Evolutionary conservation across 2,113 vertebrate species (phyloP), one percentile per base, ranked within the genome.

Genomic region (Saguinus midas): DNA sequence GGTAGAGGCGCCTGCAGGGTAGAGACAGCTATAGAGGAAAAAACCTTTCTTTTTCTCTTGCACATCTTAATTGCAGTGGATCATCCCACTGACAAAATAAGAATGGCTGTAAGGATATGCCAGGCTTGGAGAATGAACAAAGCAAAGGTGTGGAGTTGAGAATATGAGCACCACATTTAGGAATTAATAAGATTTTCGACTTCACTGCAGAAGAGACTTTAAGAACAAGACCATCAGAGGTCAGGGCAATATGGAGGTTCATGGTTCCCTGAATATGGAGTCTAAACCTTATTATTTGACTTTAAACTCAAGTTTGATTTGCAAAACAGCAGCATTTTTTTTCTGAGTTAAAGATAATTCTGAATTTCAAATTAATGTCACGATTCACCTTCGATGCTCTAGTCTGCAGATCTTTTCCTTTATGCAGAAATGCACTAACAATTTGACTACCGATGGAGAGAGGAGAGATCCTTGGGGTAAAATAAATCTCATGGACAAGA

Each of bases 401-500:
- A 32, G 29, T 64, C 61, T 45, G n/a, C 25, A 89, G 61, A 73
- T 55, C 29, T 94, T 92, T 72, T 76, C 18, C 61, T 84, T 25
- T 64, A 45, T 40, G 48, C 35, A 91, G 84, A 89, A 94, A 94
- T 23, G 8, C 58, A 55, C 27, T 55, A 75, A 43, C 21, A 73
- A 90, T 68, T 85, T 21, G 5, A 81, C 72, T 57, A 37, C 55
- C 12, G 8, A 52, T 32, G 23, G 86, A 94, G 18, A 32, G 35
- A 88, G 87, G 82, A 50, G 25, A 76, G 50, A 29, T 76, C 75
- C 32, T 93, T 17, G 0, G 86, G 61, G 80, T 35, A 80, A 93
- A 85, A 94, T 83, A 90, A 94, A 92, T 90, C 93, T 94, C 79
- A 18, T 2, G 8, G 90, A 89, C 75, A 83, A 83, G 79, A 84